Evolutionary conservation across 2,113 vertebrate genomes (phyloP).

Genomic region (Tapirus terrestris): DNA sequence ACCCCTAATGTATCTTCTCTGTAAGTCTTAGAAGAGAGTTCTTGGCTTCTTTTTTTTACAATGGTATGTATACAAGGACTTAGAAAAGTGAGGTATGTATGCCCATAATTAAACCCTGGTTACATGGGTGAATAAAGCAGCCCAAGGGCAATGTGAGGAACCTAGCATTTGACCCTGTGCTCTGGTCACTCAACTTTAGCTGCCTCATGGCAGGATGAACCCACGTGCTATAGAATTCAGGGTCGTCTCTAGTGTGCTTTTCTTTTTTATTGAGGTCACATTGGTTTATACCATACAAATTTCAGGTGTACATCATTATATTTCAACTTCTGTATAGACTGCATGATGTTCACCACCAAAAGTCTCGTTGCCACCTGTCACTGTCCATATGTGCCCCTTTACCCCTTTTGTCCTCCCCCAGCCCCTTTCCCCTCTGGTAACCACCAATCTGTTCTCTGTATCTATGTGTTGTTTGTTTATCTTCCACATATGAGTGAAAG

Average conservation of each 20-base stretch:
- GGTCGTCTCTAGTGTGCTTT: neutral
- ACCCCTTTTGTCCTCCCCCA: too few species aligned
- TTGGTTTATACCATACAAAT: too few species aligned
- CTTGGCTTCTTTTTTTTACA: neutral
- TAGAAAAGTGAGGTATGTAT: neutral
- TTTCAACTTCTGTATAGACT: too few species aligned
- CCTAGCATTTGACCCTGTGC: neutral
- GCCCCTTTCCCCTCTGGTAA: too few species aligned
- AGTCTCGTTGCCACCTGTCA: too few species aligned
- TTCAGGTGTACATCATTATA: too few species aligned
- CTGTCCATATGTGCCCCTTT: too few species aligned
- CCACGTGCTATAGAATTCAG: neutral
- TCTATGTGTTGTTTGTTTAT: too few species aligned
- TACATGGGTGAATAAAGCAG: conserved; percentile 15
- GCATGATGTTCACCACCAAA: too few species aligned
- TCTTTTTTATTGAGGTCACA: too few species aligned
- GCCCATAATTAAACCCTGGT: neutral
- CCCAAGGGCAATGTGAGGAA: neutral
- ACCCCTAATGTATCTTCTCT: neutral
- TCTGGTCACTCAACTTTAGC: neutral
- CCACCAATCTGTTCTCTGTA: too few species aligned
- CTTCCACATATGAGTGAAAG: too few species aligned
- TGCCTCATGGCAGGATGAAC: neutral
- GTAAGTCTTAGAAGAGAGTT: neutral
- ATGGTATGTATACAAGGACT: neutral